Evolutionary conservation across 2,888 invertebrate genomes (phyloP), one percentile per base, ranked within the genome.

Genomic region (Flabesymbios commensalis): DNA sequence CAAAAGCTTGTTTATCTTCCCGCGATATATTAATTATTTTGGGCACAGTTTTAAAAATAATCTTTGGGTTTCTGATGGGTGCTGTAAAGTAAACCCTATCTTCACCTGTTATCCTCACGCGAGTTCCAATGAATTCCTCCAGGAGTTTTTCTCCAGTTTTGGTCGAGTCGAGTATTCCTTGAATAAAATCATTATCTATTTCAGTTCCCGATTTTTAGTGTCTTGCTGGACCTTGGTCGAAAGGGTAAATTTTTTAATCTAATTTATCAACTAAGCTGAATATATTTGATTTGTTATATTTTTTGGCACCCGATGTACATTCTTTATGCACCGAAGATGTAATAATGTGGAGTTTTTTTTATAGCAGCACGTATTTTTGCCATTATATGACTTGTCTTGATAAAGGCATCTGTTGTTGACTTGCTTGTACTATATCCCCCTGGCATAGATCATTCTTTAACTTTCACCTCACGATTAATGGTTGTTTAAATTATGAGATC

Each of bases 1-100:
- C 45, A 19, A 45, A 45, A 17, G 45, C 45, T 19, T 45, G 45
- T 22, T 45, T 45, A 14, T 45, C 45, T 45, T 45, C 45, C 22
- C 19, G 10, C 45, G 19, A 19, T 10, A 45, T 19, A 19, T 45
- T 45, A 7, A 45, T 22, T 19, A 45, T 22, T 45, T 22, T 45
- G 22, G 22, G 7, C 19, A 17, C 45, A 17, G 10, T 10, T 19
- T 45, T 45, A 17, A 22, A 17, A 14, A 17, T 45, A 19, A 45
- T 45, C 19, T 45, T 45, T 10, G 45, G 45, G 7, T 19, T 45
- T 10, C 45, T 45, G 45, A 19, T 19, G 10, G 45, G 22, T 45
- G 14, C 17, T 14, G 7, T 17, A 10, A 45, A 45, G 19, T 10
- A 45, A 10, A 10, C 22, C 14, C 45, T 45, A 19, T 19, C 17